A percentile compares a stretch with the other conserved stretches of the same genome.
Evolutionary conservation across 2,888 invertebrate species (phyloP).

Genomic region (Autographa gamma): DNA sequence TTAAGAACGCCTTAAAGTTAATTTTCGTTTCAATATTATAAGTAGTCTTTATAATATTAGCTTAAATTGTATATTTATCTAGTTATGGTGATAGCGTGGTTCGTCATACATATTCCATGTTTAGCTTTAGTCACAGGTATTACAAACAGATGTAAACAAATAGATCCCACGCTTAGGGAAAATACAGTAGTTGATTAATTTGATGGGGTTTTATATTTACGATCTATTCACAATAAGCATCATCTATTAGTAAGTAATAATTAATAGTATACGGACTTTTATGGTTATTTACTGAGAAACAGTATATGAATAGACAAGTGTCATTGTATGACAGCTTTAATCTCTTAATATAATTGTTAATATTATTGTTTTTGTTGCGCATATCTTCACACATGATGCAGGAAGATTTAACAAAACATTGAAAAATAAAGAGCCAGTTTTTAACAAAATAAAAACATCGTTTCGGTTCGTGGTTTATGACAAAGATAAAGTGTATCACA

Average conservation of each 20-base stretch:
- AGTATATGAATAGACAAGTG: no score
- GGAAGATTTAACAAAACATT: neutral
- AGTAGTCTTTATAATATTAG: no score
- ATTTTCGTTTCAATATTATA: no score
- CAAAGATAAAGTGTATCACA: conserved; percentile 1
- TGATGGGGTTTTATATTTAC: conserved; percentile 10
- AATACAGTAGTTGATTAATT: conserved; percentile 23
- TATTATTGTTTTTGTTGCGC: no score
- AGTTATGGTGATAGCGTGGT: no score
- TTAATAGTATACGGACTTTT: neutral
- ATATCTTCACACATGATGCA: neutral
- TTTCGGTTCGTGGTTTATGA: neutral
- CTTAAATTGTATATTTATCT: no score
- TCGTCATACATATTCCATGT: no score
- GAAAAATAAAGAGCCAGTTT: neutral
- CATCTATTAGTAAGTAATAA: neutral
- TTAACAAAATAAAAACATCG: neutral
- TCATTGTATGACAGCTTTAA: no score
- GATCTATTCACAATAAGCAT: conserved; percentile 21
- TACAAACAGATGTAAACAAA: conserved; percentile 3
- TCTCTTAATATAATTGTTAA: no score
- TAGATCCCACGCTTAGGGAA: conserved; percentile 29
- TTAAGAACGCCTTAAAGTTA: no score
- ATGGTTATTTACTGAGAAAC: neutral
- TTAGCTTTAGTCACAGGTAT: neutral